These are phyloP conservation scores for Taphrorychus bicolor DNA, from an alignment of 2,888 invertebrate species.

Conservation along the genomic window DNA sequence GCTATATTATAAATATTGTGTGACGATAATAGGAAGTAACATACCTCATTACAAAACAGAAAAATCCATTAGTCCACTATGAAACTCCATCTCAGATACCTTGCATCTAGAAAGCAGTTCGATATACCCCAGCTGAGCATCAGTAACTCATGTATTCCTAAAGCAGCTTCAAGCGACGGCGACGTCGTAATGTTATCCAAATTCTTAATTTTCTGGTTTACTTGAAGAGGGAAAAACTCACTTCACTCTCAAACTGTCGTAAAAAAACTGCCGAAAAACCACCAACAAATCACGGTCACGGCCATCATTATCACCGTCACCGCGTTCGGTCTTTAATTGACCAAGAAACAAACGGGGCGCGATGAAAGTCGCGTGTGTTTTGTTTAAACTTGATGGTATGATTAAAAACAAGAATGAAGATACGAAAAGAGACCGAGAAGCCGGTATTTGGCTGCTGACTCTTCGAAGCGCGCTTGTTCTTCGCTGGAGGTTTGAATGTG, in stretches of 20 bases:
- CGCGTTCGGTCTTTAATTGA: slow-evolving; percentile 9
- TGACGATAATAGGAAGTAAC: too few species aligned
- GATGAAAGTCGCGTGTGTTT: slow-evolving; percentile 36
- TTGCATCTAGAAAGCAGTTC: too few species aligned
- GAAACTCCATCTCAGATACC: too few species aligned
- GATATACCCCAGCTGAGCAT: too few species aligned
- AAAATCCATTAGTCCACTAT: too few species aligned
- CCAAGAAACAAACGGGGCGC: slow-evolving; percentile 17
- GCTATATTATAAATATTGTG: too few species aligned
- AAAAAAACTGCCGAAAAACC: slow-evolving; percentile 15
- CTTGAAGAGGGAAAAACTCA: background rate
- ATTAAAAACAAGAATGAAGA: too few species aligned
- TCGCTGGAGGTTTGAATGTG: slow-evolving; percentile 7
- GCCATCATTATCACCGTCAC: slow-evolving; percentile 6
- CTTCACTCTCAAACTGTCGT: background rate
- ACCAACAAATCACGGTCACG: slow-evolving; percentile 31
- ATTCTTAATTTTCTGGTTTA: background rate
- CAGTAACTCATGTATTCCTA: too few species aligned
- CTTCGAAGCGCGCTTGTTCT: slow-evolving; percentile 4
- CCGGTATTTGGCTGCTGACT: slow-evolving; percentile 19
- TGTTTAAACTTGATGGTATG: slow-evolving; percentile 34
- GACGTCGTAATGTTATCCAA: too few species aligned
- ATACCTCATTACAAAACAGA: too few species aligned
- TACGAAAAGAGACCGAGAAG: slow-evolving; percentile 30
- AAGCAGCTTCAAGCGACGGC: too few species aligned